Base-by-base conservation (phyloP, 2,113 vertebrate species). In the Anhinga rufa region DNA sequence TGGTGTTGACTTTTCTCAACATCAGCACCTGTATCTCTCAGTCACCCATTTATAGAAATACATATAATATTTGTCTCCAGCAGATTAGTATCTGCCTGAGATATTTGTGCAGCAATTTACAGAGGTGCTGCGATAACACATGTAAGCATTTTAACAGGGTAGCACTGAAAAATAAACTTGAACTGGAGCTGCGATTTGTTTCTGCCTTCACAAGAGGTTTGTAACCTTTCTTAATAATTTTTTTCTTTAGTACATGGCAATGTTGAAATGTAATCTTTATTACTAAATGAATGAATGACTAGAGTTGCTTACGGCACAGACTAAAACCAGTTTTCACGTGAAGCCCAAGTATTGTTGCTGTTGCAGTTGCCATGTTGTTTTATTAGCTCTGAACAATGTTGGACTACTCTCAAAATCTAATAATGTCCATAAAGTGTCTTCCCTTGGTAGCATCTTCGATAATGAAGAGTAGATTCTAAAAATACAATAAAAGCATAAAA, bases 341-440 rank as follows among this genome's bases (percentile, higher is more conserved):
- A 94, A 91, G 26, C 32, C 51, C 60, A 62, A 86, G 26, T 70
- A 51, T 64, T 91, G 82, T 36, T 93, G 61, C 74, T 58, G 54
- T 71, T 95, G 78, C 78, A 48, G 54, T 91, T 95, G 71, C 82
- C 78, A 75, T 51, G 54, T 92, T 94, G 92, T 97, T 97, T 95
- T 97, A 95, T 96, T 92, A 95, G 90, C 78, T 88, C 60, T 90
- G 84, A 95, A 94, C 89, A 93, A 78, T 75, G 84, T 88, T 91
- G 75, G 84, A 83, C 84, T 93, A 72, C 54, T 91, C 79, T 86
- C 7, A 1, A 88, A 92, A 96, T 94, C 84, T 94, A 97, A 95
- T 97, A 92, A 90, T 74, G 70, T 81, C 76, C 13, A 34, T 66
- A 71, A 94, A 94, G 71, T 42, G 54, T 93, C 84, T 91, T 93